These are phyloP conservation scores for Cerceris ruficornis DNA, from an alignment of 2,888 invertebrate species.

Conservation along the genomic window DNA sequence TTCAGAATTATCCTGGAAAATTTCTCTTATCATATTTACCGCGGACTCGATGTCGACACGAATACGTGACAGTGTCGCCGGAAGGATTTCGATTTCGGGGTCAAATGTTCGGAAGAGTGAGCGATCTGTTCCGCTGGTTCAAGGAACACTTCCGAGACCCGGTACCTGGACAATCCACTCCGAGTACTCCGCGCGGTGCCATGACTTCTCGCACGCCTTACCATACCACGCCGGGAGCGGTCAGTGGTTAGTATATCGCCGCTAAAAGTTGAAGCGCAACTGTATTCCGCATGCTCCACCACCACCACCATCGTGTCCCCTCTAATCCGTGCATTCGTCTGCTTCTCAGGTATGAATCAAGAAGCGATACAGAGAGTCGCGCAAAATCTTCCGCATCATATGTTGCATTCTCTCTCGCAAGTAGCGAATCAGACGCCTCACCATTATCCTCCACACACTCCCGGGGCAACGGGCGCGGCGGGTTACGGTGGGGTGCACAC, in stretches of 20 bases:
- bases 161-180: conserved; percentile 87
- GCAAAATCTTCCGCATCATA: conserved; percentile 87
- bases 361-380: conserved; percentile 89
- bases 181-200: conserved; percentile 87
- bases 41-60: conserved; percentile 92
- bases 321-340: not conserved
- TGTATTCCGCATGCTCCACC: too few relatives aligned
- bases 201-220: conserved; percentile 85
- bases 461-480: conserved; percentile 88
- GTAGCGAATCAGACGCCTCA: conserved; percentile 85
- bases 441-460: conserved; percentile 87
- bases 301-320: too few relatives aligned
- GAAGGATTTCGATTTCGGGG: conserved; percentile 96
- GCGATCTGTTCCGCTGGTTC: conserved; percentile 95
- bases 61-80: conserved; percentile 95
- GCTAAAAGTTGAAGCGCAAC: not conserved
- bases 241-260: conserved; percentile 48
- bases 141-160: conserved; percentile 98
- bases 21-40: conserved; percentile 97
- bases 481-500: conserved; percentile 82
- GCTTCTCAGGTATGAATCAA: conserved; percentile 83
- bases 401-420: conserved; percentile 88
- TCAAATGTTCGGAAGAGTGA: conserved; percentile 92
- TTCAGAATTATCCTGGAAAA: conserved; percentile 89
- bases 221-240: conserved; percentile 78